Evolutionary conservation across 2,797 vertebrate genomes (phyloP).

Genomic region (Hippocampus kuda): DNA sequence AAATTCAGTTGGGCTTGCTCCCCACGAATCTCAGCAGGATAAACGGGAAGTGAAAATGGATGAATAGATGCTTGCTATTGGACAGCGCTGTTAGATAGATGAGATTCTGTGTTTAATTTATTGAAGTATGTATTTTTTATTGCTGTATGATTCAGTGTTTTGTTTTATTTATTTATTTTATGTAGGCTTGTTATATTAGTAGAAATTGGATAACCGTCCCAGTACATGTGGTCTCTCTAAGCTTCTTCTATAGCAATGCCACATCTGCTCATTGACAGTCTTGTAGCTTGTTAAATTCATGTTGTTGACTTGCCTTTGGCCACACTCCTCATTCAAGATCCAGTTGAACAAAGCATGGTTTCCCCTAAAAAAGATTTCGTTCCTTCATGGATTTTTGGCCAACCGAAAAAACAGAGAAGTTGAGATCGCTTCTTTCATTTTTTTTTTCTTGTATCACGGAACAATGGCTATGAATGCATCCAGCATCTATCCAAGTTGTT

Average conservation of each 20-base stretch:
- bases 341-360: not conserved
- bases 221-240: not conserved
- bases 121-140: not conserved
- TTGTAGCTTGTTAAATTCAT: not conserved
- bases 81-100: not conserved
- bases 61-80: not conserved
- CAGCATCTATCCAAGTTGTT: conserved; percentile 6
- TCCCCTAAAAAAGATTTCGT: conserved; percentile 3
- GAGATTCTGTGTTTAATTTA: not conserved
- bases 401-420: conserved; percentile 12
- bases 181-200: not conserved
- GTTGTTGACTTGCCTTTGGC: not conserved
- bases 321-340: not conserved
- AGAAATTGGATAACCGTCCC: not conserved
- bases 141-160: not conserved
- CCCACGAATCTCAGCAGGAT: not conserved
- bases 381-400: not conserved
- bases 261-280: conserved; percentile 1
- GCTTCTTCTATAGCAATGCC: not conserved
- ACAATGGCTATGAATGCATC: conserved; percentile 3
- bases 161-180: not conserved
- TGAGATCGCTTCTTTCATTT: not conserved
- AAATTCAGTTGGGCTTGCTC: not conserved
- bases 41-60: not conserved
- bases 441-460: not conserved